Conservation (phyloP, 2,113 vertebrate genomes). For the Engystomops pustulosus region DNA sequence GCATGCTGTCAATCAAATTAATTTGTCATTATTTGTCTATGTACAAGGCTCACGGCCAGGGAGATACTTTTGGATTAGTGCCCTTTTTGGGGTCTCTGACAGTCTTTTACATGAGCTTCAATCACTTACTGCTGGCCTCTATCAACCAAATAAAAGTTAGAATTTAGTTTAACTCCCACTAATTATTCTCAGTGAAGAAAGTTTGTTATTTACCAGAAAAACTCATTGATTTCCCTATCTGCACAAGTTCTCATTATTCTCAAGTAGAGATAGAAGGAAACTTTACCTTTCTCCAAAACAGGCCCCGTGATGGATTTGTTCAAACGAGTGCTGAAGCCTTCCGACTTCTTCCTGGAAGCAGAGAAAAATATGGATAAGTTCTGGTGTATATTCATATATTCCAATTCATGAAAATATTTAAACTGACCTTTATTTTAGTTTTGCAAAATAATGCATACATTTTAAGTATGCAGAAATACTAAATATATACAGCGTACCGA, state of each 20-base stretch:
- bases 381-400: not conserved
- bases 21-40: no score
- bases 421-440: conserved; percentile 25
- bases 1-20: no score
- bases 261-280: not conserved
- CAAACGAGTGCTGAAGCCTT: conserved; percentile 81
- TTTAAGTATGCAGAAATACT: not conserved
- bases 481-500: no score
- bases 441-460: conserved; percentile 16
- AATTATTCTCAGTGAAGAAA: no score
- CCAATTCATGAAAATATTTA: not conserved
- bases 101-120: no score
- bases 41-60: no score
- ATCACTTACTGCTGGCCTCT: no score
- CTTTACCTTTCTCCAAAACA: conserved; percentile 86
- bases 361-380: conserved; percentile 51
- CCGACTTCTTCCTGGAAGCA: conserved; percentile 83
- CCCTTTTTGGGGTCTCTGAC: no score
- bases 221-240: not conserved
- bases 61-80: no score
- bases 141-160: no score
- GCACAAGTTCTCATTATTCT: not conserved
- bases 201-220: no score
- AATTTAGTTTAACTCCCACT: no score
- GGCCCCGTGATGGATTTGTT: conserved; percentile 78